Evolutionary conservation across 2,888 invertebrate species (phyloP), one percentile per base, ranked within the genome.

Genomic region (Automeris io): DNA sequence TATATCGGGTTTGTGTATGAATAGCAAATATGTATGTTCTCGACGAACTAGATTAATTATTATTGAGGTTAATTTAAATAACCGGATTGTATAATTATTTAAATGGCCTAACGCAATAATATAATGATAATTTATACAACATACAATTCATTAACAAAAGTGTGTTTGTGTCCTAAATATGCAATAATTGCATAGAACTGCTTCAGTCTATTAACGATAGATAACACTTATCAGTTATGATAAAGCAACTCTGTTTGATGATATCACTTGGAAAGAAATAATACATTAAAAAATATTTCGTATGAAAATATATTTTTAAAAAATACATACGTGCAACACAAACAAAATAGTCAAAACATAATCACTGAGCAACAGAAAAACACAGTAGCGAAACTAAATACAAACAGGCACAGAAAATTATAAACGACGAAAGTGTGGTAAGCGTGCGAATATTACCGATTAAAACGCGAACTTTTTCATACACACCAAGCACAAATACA

Each of bases 231-330:
- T 83, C 83, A 70, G 60, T 45, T 57, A 44, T 54, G 81, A 83
- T 83, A 83, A 77, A 75, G 72, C 71, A 78, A 82, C 80, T 78
- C 70, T 73, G 71, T 72, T 19, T 76, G 75, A 68, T 68, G 70
- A 76, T 75, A 72, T 69, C 67, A 70, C 62, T 61, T 46, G 62
- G 54, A 55, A 57, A 64, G 43, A n/a, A 63, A 62, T 52, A 53
- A 45, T 45, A 42, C n/a, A 41, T 45, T 46, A 37, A 38, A 24
- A 49, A 51, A 49, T 37, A 44, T 54, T n/a, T n/a, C n/a, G 48
- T 43, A 48, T 37, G 41, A 47, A 44, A 57, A 49, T 53, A 39
- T 40, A 49, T 42, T 45, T 41, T 39, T 54, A 45, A 42, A 46
- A 52, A 61, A 50, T 54, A 64, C 52, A 67, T 75, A 82, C 79